Conservation (phyloP, 2,888 invertebrate genomes). For the Rotaria socialis region DNA sequence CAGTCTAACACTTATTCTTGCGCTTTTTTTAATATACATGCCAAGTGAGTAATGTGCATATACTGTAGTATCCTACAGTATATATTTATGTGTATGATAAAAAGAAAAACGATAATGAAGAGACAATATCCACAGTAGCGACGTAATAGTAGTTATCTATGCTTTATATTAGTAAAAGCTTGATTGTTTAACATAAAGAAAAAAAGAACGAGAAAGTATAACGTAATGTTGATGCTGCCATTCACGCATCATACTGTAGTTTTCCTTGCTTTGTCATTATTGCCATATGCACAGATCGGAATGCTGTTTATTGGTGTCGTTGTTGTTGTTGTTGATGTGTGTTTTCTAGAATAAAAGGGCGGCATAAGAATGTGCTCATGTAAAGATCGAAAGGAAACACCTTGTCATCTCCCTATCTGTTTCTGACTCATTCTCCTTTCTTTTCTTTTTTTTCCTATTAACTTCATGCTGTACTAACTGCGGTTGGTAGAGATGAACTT, state of each 20-base stretch:
- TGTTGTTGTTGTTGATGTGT: not conserved
- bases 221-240: not conserved
- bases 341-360: not conserved
- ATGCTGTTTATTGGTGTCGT: not conserved
- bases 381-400: constrained; percentile 5
- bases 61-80: not conserved
- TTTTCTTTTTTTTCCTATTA: not conserved
- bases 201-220: not conserved
- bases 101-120: not conserved
- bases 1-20: not conserved
- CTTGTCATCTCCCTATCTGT: not conserved
- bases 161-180: not conserved
- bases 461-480: not conserved
- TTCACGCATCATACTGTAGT: not conserved
- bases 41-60: not conserved
- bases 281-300: not conserved
- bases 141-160: not conserved
- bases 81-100: not conserved
- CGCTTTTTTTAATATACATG: not conserved
- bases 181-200: not conserved
- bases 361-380: not conserved
- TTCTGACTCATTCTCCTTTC: not conserved
- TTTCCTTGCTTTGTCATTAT: not conserved
- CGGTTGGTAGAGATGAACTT: constrained; percentile 2
- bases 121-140: not conserved